Percentiles rank a stretch among this genome's conserved stretches.
These are phyloP conservation scores for Drosophila equinoxialis DNA, from an alignment of 1,140 invertebrate species.

Conservation along the genomic window DNA sequence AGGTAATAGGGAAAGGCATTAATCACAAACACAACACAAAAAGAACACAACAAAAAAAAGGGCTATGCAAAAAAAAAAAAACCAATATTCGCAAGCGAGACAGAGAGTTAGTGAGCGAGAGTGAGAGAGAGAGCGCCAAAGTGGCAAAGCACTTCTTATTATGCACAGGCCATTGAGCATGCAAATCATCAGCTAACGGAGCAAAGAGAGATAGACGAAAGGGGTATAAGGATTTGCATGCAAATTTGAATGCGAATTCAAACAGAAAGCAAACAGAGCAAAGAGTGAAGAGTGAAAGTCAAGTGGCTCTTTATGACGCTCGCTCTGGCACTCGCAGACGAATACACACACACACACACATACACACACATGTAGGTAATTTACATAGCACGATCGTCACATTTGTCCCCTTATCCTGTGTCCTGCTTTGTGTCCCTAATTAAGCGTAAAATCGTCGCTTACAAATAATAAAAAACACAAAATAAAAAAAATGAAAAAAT, in stretches of 20 bases:
- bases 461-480: conserved; percentile 38
- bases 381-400: conserved; percentile 63
- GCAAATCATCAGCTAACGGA: conserved; percentile 32
- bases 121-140: conserved; percentile 29
- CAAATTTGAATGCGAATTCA: conserved; percentile 13
- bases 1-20: conserved; percentile 49
- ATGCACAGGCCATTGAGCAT: conserved; percentile 54
- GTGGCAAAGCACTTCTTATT: conserved; percentile 37
- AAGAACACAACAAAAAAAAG: conserved; percentile 25
- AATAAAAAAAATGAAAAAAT: conserved; percentile 37
- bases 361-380: conserved; percentile 35
- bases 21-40: conserved; percentile 55
- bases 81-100: not conserved
- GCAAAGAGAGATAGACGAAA: not conserved
- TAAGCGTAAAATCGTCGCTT: conserved; percentile 75
- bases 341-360: not conserved
- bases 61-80: not conserved
- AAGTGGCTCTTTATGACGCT: conserved; percentile 68
- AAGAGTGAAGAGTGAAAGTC: conserved; percentile 66
- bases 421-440: conserved; percentile 56
- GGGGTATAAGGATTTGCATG: not conserved
- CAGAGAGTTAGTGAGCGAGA: not conserved
- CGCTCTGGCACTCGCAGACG: conserved; percentile 9
- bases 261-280: conserved; percentile 1
- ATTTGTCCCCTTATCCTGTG: conserved; percentile 25